A percentile compares a stretch with the other conserved stretches of the same genome.
Evolutionary conservation across 1,140 invertebrate species (phyloP).

Genomic region (Nilaparvata lugens): DNA sequence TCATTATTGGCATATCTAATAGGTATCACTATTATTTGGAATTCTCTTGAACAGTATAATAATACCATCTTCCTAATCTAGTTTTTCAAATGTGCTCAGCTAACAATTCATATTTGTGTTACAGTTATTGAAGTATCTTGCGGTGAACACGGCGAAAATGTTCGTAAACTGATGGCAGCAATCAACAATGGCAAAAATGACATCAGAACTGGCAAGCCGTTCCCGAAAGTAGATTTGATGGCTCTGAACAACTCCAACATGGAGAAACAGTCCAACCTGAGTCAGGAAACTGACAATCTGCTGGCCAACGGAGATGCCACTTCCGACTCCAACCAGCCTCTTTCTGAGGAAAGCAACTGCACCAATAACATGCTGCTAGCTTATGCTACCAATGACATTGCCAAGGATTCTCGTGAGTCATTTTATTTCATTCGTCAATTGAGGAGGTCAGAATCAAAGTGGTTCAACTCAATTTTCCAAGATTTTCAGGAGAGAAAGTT

Average conservation of each 20-base stretch:
- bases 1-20: no score
- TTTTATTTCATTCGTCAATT: no score
- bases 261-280: constrained; percentile 29
- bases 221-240: constrained; percentile 46
- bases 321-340: constrained; percentile 4
- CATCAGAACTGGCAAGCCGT: constrained; percentile 52
- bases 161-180: constrained; percentile 69
- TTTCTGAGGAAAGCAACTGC: background rate
- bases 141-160: constrained; percentile 90
- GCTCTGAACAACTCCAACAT: constrained; percentile 46
- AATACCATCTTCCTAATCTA: no score
- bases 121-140: constrained; percentile 87
- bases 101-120: constrained; percentile 9
- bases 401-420: constrained; percentile 42
- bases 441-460: no score
- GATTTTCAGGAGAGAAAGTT: no score
- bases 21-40: no score
- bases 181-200: constrained; percentile 73
- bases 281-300: constrained; percentile 31
- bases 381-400: constrained; percentile 56
- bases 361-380: constrained; percentile 37
- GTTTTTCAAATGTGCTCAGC: no score
- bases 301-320: constrained; percentile 28
- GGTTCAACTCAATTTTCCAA: no score
- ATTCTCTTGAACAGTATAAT: no score